These are phyloP conservation scores for Herpetotheres cachinnans DNA, from an alignment of 2,113 vertebrate genomes.

Conservation along the genomic window DNA sequence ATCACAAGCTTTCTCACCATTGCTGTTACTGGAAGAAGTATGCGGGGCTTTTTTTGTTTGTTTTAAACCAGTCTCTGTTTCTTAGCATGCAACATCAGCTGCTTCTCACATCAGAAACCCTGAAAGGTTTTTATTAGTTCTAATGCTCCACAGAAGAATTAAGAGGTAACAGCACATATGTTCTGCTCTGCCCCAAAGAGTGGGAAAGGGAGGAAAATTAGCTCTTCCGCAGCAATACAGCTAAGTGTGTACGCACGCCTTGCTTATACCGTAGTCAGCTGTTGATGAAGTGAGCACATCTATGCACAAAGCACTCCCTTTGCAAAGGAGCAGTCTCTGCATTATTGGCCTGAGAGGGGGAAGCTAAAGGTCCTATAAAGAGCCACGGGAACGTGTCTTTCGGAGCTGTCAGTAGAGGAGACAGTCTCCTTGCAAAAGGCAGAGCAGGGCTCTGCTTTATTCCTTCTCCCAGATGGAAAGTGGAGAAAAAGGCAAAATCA, in stretches of 20 bases:
- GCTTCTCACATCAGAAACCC: slow-evolving; percentile 30
- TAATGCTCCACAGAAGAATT: slow-evolving; percentile 32
- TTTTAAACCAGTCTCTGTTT: slow-evolving; percentile 13
- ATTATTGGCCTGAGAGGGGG: background rate
- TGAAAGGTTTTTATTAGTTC: slow-evolving; percentile 54
- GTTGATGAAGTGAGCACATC: background rate
- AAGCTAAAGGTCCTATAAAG: slow-evolving; percentile 39
- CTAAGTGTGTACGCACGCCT: background rate
- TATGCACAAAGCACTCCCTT: background rate
- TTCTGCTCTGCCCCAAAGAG: background rate
- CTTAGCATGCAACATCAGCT: background rate
- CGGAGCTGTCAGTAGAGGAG: slow-evolving; percentile 1
- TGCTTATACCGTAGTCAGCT: background rate
- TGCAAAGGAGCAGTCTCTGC: background rate
- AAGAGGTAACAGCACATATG: slow-evolving; percentile 18
- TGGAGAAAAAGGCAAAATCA: background rate
- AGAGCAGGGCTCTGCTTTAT: background rate
- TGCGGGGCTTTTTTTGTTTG: background rate
- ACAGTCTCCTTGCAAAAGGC: slow-evolving; percentile 11
- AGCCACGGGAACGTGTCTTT: background rate
- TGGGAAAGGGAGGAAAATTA: background rate
- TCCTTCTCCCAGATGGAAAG: slow-evolving; percentile 11
- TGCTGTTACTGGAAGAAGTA: background rate
- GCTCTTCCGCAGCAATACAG: background rate
- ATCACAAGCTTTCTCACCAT: background rate